phyloP scores from a whole-genome alignment of 2,113 vertebrate species.

The Carettochelys insculpta region DNA sequence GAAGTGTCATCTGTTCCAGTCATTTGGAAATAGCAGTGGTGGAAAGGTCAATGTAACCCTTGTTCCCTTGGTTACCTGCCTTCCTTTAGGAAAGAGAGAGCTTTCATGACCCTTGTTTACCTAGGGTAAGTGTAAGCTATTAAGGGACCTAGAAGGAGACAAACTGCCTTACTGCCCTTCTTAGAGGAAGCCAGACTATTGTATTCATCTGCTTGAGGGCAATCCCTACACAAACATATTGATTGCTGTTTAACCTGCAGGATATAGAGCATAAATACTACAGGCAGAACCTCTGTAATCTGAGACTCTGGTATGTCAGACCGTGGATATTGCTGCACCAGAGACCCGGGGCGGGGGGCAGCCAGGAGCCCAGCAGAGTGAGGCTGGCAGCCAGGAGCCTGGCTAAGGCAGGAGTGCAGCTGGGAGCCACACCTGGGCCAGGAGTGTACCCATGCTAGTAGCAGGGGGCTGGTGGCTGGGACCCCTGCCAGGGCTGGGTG shows the following conservation, averaged over 20 bases:
- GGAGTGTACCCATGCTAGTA: too few species aligned
- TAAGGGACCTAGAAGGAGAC: neutral
- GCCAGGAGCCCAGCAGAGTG: too few species aligned
- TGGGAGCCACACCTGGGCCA: too few species aligned
- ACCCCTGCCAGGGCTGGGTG: too few species aligned
- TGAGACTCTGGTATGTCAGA: too few species aligned
- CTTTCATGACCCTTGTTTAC: neutral
- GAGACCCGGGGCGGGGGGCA: too few species aligned
- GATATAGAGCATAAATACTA: neutral
- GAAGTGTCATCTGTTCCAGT: accelerated
- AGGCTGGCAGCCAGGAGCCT: too few species aligned
- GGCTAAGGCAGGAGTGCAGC: too few species aligned
- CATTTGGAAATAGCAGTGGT: neutral
- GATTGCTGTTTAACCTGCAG: accelerated
- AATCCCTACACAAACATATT: neutral
- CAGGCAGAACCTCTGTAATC: too few species aligned
- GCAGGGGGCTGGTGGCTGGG: too few species aligned
- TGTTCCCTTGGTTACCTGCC: neutral
- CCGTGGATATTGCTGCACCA: too few species aligned
- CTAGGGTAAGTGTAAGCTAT: neutral
- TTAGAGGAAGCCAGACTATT: accelerated
- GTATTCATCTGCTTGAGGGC: accelerated
- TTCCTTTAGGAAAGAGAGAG: neutral
- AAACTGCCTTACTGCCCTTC: accelerated
- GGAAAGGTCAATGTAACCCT: neutral